A percentile compares a stretch with the other conserved stretches of the same genome.
Evolutionary conservation across 2,113 vertebrate genomes (phyloP).

Genomic region (Anhinga anhinga): DNA sequence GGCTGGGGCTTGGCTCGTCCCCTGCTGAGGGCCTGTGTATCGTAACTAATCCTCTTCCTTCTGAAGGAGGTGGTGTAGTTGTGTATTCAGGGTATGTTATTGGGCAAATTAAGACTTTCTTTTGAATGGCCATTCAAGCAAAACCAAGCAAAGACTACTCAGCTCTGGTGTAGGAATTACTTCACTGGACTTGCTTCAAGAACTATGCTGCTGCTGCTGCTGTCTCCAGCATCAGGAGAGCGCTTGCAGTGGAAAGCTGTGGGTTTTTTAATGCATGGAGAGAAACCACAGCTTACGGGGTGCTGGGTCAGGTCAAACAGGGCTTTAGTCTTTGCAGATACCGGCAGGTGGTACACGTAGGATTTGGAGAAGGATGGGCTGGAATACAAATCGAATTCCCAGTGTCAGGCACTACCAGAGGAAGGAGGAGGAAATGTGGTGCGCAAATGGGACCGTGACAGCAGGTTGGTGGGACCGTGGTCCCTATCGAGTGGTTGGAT

Average conservation of each 20-base stretch:
- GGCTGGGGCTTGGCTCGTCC: neutral
- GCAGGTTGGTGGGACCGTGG: neutral
- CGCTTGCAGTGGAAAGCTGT: neutral
- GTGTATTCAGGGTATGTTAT: accelerated
- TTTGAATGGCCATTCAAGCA: neutral
- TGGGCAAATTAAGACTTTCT: neutral
- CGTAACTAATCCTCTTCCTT: neutral
- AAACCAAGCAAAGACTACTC: neutral
- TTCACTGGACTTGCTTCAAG: neutral
- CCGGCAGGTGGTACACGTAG: accelerated
- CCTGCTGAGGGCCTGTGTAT: neutral
- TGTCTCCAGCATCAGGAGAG: neutral
- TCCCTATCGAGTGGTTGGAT: neutral
- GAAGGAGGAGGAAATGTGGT: neutral
- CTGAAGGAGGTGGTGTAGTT: neutral
- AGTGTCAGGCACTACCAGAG: neutral
- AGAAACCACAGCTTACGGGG: neutral
- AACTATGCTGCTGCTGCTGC: neutral
- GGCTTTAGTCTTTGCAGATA: neutral
- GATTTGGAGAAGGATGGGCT: neutral
- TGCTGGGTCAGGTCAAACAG: neutral
- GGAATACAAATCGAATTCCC: neutral
- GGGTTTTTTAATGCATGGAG: accelerated
- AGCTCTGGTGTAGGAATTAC: neutral
- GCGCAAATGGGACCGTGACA: neutral